Conservation (phyloP, 30 jellyfish, hydroid and myxozoan genomes). For the Turritopsis dohrnii region DNA sequence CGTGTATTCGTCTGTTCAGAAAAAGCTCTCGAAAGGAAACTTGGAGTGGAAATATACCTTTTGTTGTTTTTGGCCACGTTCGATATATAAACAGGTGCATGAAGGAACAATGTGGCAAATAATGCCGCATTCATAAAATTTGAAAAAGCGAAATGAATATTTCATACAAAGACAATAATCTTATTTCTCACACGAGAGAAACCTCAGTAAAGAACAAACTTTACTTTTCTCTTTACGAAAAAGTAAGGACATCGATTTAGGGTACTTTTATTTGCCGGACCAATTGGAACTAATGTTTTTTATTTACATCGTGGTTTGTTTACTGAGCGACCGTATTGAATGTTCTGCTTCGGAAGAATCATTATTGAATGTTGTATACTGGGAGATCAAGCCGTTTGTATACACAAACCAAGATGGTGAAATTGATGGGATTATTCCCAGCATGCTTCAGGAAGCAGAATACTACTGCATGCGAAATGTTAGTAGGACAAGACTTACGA, state of each 20-base stretch:
- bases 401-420: neutral
- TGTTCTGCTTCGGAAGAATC: neutral
- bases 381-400: neutral
- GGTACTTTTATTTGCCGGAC: too few relatives aligned
- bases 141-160: neutral
- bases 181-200: neutral
- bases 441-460: slow-evolving; percentile 9
- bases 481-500: neutral
- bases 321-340: neutral
- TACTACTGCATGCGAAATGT: neutral
- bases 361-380: neutral
- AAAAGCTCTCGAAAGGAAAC: neutral
- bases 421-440: slow-evolving; percentile 25
- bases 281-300: neutral
- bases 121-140: neutral
- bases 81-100: neutral
- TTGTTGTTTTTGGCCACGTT: neutral
- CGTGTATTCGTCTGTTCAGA: neutral
- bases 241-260: too few relatives aligned
- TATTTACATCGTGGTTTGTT: neutral
- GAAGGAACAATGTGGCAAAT: neutral
- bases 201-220: too few relatives aligned
- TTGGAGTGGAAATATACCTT: neutral
- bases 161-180: neutral
- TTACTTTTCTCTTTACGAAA: too few relatives aligned